These are phyloP conservation scores for Drosophila macrospina DNA, from an alignment of 2,888 invertebrate genomes.

Conservation along the genomic window DNA sequence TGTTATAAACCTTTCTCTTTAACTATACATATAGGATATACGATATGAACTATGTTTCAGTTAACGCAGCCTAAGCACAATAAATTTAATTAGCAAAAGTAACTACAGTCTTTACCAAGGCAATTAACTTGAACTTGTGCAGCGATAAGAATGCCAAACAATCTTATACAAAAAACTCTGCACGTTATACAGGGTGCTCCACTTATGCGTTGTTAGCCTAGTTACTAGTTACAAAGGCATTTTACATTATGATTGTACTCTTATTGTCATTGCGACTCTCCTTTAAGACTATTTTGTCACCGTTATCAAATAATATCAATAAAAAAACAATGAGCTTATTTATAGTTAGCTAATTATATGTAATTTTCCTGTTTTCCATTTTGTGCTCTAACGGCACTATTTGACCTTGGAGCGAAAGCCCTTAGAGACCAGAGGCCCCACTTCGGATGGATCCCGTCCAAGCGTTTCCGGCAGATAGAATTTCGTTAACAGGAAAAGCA, in stretches of 20 bases:
- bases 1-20: neutral
- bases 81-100: slow-evolving; percentile 43
- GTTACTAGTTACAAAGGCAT: slow-evolving; percentile 19
- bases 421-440: slow-evolving; percentile 88
- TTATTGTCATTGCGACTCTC: slow-evolving; percentile 47
- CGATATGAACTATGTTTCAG: neutral
- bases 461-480: slow-evolving; percentile 91
- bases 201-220: slow-evolving; percentile 6
- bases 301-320: neutral
- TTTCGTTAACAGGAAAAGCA: slow-evolving; percentile 86
- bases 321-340: slow-evolving; percentile 27
- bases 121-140: slow-evolving; percentile 62
- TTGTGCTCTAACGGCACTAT: slow-evolving; percentile 18
- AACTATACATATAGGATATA: neutral
- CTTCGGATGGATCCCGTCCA: slow-evolving; percentile 89
- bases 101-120: slow-evolving; percentile 44
- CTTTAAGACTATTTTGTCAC: neutral
- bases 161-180: neutral
- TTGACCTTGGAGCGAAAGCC: slow-evolving; percentile 87
- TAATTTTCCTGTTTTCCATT: slow-evolving; percentile 3
- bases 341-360: slow-evolving; percentile 23
- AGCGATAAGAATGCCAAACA: slow-evolving; percentile 45
- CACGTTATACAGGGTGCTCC: slow-evolving; percentile 39
- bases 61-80: slow-evolving; percentile 3
- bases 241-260: no score